Base-by-base conservation (phyloP, 2,113 vertebrate genomes). In the Odocoileus virginianus region DNA sequence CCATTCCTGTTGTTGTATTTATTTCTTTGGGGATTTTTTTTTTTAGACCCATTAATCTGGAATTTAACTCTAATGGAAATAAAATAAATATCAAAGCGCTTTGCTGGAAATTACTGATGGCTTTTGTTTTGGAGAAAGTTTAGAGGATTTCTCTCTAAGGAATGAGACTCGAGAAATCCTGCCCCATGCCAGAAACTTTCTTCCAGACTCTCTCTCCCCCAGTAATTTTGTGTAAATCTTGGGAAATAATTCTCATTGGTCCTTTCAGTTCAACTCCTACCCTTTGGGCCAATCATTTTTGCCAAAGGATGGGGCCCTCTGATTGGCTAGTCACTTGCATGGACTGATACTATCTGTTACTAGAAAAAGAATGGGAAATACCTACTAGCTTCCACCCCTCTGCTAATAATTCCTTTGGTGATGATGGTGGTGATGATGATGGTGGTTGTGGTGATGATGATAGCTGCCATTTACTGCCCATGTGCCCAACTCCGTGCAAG, bases 61-160 rank as follows among this genome's bases (percentile, higher is more conserved):
- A 95, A 95, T 96, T 95, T 88, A 97, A 95, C 71, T 92, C 94
- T 96, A 93, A 89, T 94, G 87, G 64, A 97, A 97, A 94, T 96
- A 97, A 98, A 96, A 92, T 94, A 97, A 92, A 78, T 89, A 92
- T 94, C 94, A 97, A 95, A 95, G 84, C 79, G 30, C 71, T 97
- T 95, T 54, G 12, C 43, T 87, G 55, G 78, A 93, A 97, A 92
- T 82, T 40, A 92, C 87, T 28, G 45, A 71, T 43, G 57, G 58
- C 76, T 47, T 97, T 78, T 52, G 43, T 55, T 93, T 89, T 89
- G 64, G 47, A 67, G 67, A 43, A 78, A 94, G 55, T 19, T 94
- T 79, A 79, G 13, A 94, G 61, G 57, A 87, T 81, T 94, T 89
- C 86, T 88, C 78, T 76, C 89, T 54, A 52, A 67, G 21, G 12